Base-by-base conservation (phyloP, 2,888 invertebrate genomes). In the Listrodromus nycthemerus region DNA sequence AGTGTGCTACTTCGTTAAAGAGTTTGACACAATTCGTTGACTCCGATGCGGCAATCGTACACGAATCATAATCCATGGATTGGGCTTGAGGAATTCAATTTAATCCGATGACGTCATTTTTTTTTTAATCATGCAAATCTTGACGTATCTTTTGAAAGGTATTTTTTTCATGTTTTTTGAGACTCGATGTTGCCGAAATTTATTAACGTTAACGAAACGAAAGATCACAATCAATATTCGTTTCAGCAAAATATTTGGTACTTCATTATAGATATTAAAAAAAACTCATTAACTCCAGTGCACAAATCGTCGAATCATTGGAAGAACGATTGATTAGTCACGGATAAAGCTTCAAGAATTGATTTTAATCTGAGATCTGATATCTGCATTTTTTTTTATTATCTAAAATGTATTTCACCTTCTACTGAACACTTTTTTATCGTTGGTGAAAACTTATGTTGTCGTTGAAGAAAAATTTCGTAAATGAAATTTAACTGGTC, bases 221-320 rank as follows among this genome's bases (percentile, higher is more conserved):
- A 65, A 58, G 52, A 7, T 48, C 37, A 33, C 10, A 27, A 79
- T 65, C 79, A 75, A 75, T 75, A 61, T 69, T 70, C 58, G 24
- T 65, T 65, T 19, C 30, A 48, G 48, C 16, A 27, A 41, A 45
- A 16, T 6, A 16, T 19, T 21, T 33, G 52, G 1, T 67, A 16
- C 48, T 13, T 45, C 41, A 48, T 48, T 45, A 24, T 24, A 1
- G 5, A 30, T 1, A 33, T 66, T 10, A 7, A 48, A 4, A 16
- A 16, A 48, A 69, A 48, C 16, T 69, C 45, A 13, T 48, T 16
- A 50, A 50, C 4, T 13, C 10, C 45, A 13, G 10, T 48, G 8
- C 16, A 48, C 2, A 7, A 13, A 48, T 2, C 45, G n/a, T n/a
- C 5, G 5, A 0, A 30, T 30, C 6, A 6, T 30, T 30, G 5